Evolutionary conservation across 2,113 vertebrate species (phyloP).

Genomic region (Bubo scandiacus): DNA sequence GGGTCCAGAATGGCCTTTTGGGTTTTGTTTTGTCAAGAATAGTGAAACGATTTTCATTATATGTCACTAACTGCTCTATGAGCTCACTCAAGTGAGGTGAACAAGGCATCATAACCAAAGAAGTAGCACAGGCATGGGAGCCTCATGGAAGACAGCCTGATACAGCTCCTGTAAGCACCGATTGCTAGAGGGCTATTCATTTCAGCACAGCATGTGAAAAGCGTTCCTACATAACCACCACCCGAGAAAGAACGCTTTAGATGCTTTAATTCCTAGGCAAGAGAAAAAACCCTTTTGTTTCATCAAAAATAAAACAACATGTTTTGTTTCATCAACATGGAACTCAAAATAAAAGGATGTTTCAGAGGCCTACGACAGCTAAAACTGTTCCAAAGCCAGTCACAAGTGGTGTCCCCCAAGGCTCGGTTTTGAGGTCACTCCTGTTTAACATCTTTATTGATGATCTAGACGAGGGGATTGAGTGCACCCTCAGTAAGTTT

Average conservation of each 20-base stretch:
- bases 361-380: neutral
- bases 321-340: neutral
- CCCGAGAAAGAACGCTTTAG: neutral
- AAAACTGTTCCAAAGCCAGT: neutral
- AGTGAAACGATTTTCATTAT: neutral
- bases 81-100: neutral
- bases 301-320: neutral
- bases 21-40: neutral
- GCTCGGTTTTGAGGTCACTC: too few relatives aligned
- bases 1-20: neutral
- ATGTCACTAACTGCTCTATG: neutral
- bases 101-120: neutral
- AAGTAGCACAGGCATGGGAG: neutral
- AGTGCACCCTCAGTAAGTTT: too few relatives aligned
- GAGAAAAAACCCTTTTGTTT: conserved; percentile 45
- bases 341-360: conserved; percentile 4
- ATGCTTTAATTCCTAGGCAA: conserved; percentile 22
- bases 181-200: neutral
- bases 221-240: neutral
- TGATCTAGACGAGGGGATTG: too few relatives aligned
- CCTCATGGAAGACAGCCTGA: neutral
- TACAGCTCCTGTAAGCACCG: neutral
- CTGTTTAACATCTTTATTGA: too few relatives aligned
- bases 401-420: too few relatives aligned
- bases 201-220: conserved; percentile 5